These are phyloP conservation scores for Carollia perspicillata DNA, from an alignment of 2,113 vertebrate genomes.

Conservation along the genomic window DNA sequence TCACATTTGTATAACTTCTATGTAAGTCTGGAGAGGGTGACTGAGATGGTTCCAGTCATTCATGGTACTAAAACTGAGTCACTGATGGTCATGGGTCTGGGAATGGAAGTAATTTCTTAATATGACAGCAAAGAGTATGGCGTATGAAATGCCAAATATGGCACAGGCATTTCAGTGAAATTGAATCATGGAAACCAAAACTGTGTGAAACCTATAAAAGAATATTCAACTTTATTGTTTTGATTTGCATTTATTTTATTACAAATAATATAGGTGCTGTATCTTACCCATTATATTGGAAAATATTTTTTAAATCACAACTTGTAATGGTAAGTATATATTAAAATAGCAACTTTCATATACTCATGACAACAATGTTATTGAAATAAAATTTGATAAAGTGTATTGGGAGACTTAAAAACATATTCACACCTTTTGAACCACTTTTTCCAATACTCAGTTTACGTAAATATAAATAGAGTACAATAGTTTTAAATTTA, in stretches of 20 bases:
- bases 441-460: not conserved
- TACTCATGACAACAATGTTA: not conserved
- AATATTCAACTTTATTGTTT: not conserved
- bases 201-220: not conserved
- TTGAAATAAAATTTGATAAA: not conserved
- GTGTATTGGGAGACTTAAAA: not conserved
- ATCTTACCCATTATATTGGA: not conserved
- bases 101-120: not conserved
- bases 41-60: not conserved
- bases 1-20: not conserved
- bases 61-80: not conserved
- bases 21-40: not conserved
- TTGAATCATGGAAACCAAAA: not conserved
- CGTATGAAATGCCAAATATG: not conserved
- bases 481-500: not conserved
- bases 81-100: not conserved
- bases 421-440: not conserved
- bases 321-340: not conserved
- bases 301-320: constrained; percentile 30
- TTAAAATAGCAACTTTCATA: not conserved
- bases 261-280: not conserved
- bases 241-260: not conserved
- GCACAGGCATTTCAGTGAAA: not conserved
- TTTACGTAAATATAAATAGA: not conserved
- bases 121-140: not conserved